Percentiles rank a stretch among this genome's conserved stretches.
Conservation (phyloP, 2,888 invertebrate genomes). For the Helicoverpa assulta region DNA sequence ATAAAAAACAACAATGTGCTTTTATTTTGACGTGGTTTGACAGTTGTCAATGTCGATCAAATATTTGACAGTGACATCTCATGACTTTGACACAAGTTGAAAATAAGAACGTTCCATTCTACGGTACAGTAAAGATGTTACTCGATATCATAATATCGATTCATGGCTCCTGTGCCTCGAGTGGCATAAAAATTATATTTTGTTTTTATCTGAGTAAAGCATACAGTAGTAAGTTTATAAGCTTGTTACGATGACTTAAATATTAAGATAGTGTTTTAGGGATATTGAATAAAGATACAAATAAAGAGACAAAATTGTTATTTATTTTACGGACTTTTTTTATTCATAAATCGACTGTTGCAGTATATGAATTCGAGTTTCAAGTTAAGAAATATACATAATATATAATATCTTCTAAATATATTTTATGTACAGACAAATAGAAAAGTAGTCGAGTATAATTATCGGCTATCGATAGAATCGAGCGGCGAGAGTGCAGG, state of each 20-base stretch:
- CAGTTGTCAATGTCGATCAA: background rate
- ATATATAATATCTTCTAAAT: constrained; percentile 90
- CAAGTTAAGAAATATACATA: constrained; percentile 90
- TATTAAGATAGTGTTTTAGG: constrained; percentile 13
- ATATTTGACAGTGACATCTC: constrained; percentile 9
- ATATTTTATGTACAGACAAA: constrained; percentile 90
- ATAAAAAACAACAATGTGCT: constrained; percentile 40
- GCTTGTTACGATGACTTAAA: background rate
- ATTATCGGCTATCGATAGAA: constrained; percentile 89
- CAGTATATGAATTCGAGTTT: constrained; percentile 90
- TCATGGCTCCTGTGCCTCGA: too few species aligned
- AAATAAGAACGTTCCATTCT: background rate
- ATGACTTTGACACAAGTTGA: background rate
- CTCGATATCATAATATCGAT: too few species aligned
- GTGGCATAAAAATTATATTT: too few species aligned
- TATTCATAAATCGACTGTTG: constrained; percentile 90
- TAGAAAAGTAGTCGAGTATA: constrained; percentile 90
- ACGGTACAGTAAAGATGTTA: background rate
- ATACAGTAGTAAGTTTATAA: too few species aligned
- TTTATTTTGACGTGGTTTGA: constrained; percentile 16
- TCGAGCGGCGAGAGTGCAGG: constrained; percentile 89
- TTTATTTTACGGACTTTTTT: constrained; percentile 81
- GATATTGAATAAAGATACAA: constrained; percentile 64
- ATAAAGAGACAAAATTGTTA: constrained; percentile 63
- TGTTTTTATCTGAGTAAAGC: too few species aligned